phyloP scores from a whole-genome alignment of 2,888 invertebrate species.

The Lycocerus yunnanus region DNA sequence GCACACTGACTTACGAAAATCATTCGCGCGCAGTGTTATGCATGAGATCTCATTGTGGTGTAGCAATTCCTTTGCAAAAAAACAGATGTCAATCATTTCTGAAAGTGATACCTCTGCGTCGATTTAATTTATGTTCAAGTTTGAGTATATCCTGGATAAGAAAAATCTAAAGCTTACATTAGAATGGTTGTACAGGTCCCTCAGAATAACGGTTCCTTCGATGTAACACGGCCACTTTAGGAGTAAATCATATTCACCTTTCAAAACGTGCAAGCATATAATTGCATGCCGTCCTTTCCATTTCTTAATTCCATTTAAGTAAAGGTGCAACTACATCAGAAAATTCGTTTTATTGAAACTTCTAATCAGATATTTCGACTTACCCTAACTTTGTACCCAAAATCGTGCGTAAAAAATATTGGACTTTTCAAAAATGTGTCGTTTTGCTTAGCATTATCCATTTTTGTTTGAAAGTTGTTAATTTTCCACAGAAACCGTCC shows the following conservation, averaged over 20 bases:
- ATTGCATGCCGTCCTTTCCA: slow-evolving; percentile 77
- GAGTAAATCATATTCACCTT: slow-evolving; percentile 73
- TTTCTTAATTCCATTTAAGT: slow-evolving; percentile 75
- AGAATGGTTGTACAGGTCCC: slow-evolving; percentile 58
- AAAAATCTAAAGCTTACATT: slow-evolving; percentile 40
- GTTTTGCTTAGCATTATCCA: slow-evolving; percentile 70
- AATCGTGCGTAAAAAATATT: slow-evolving; percentile 69
- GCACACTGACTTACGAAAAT: too few species aligned
- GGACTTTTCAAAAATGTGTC: slow-evolving; percentile 69
- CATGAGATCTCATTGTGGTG: too few species aligned
- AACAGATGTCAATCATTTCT: too few species aligned
- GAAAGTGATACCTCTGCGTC: too few species aligned
- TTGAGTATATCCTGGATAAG: too few species aligned
- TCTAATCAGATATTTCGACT: slow-evolving; percentile 15
- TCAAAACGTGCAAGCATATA: slow-evolving; percentile 68
- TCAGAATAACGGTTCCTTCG: slow-evolving; percentile 66
- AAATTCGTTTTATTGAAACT: not conserved
- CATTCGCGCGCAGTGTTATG: too few species aligned
- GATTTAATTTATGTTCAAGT: too few species aligned
- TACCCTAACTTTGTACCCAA: slow-evolving; percentile 76
- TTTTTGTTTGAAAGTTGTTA: slow-evolving; percentile 65
- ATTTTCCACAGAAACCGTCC: slow-evolving; percentile 64
- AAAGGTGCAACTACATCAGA: slow-evolving; percentile 67
- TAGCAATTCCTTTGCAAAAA: too few species aligned
- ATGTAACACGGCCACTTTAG: slow-evolving; percentile 76